A percentile compares a stretch with the other conserved stretches of the same genome.
Evolutionary conservation across 2,797 vertebrate species (phyloP).

Genomic region (Synanceia verrucosa): DNA sequence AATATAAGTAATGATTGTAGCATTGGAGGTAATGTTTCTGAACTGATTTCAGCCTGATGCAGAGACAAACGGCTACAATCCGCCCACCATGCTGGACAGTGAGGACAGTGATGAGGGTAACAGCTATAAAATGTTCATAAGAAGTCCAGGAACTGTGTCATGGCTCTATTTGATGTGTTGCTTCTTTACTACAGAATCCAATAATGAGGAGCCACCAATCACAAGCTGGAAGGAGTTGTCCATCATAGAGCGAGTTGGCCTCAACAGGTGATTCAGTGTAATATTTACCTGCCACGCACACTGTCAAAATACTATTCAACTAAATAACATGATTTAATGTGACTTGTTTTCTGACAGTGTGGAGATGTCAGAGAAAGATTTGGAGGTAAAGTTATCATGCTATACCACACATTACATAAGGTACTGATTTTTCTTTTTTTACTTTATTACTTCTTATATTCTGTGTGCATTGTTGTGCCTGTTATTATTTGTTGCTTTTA

Average conservation of each 20-base stretch:
- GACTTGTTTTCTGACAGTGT: conserved; percentile 56
- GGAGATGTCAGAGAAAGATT: conserved; percentile 81
- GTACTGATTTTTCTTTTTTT: background rate
- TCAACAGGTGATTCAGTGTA: conserved; percentile 71
- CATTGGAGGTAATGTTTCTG: background rate
- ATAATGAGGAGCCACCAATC: conserved; percentile 53
- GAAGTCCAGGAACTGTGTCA: background rate
- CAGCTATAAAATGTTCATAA: background rate
- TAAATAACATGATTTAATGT: background rate
- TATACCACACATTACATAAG: background rate
- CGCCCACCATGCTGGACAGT: conserved; percentile 33
- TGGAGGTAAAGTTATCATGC: conserved; percentile 72
- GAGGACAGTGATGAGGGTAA: conserved; percentile 81
- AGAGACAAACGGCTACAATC: conserved; percentile 14
- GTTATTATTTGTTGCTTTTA: background rate
- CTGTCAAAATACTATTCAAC: background rate
- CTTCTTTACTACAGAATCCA: conserved; percentile 60
- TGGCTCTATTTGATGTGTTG: background rate
- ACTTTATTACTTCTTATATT: background rate
- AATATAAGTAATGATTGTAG: too few species aligned
- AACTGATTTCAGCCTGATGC: conserved; percentile 50
- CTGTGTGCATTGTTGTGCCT: background rate
- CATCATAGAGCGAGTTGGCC: conserved; percentile 78
- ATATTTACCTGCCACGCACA: background rate
- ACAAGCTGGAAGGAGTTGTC: conserved; percentile 71